Evolutionary conservation across 2,888 invertebrate species (phyloP), one percentile per base, ranked within the genome.

Genomic region (Platypus cylindrus): DNA sequence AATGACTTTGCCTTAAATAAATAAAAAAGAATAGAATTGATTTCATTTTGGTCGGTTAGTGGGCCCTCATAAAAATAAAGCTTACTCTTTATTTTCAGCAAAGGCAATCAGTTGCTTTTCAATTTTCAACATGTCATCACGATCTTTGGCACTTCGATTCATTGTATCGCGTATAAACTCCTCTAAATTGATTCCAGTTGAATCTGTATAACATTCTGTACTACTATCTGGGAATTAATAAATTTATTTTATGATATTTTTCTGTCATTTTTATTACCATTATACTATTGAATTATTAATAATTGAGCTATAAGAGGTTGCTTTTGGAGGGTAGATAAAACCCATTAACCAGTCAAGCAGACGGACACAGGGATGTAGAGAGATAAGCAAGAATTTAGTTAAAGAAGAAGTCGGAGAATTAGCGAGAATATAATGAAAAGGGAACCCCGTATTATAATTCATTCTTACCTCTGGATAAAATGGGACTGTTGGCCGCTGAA

Each of bases 101-200:
- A 93, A 78, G 34, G 73, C 74, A 50, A 81, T 74, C 43, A 95
- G 66, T 52, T 93, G 90, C 53, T 79, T 78, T 65, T 95, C 94
- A 27, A 94, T 80, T 57, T 80, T 79, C 37, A 94, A 66, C 49
- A 95, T 65, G 38, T 87, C 76, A 48, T 78, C 72, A 27, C 91
- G 71, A 62, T 95, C 94, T 53, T 89, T 84, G 22, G 78, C 73
- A 60, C 85, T 90, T 59, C 87, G 85, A 61, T 91, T 89, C 34
- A 95, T 67, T 1, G 93, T 93, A 45, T 86, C 85, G 40, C 79
- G 78, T 41, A 95, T 83, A 60, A 95, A 95, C 44, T 75, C 73
- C 45, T 86, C 78, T 43, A 94, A 65, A 58, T 95, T 89, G 3
- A 79, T 75, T 23, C 83, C 84, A 24, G 76, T 73, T 32, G 76